A percentile compares a stretch with the other conserved stretches of the same genome.
These are phyloP conservation scores for Frankliniella fusca DNA, from an alignment of 2,888 invertebrate genomes.

Conservation along the genomic window DNA sequence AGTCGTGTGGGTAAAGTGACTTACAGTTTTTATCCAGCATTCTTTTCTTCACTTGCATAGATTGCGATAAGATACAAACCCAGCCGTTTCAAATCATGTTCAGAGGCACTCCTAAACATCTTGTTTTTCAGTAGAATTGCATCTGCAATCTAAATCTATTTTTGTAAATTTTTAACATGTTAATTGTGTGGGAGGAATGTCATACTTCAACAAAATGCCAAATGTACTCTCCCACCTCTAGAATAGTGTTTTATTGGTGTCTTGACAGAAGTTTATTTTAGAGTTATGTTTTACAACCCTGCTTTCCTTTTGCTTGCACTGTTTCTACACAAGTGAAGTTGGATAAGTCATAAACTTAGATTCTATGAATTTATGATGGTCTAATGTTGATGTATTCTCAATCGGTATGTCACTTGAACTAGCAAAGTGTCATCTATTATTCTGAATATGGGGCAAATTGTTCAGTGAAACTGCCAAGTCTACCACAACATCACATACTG, in stretches of 20 bases:
- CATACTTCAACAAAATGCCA: background rate
- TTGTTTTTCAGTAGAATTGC: background rate
- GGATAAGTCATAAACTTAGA: background rate
- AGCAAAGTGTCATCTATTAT: background rate
- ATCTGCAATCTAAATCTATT: background rate
- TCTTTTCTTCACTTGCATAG: background rate
- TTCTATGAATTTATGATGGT: background rate
- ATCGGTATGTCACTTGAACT: background rate
- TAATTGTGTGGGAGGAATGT: background rate
- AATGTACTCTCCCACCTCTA: conserved; percentile 2
- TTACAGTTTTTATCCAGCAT: background rate
- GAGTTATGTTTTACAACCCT: background rate
- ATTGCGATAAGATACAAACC: background rate
- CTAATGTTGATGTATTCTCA: background rate
- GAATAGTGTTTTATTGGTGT: background rate
- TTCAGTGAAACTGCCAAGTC: background rate
- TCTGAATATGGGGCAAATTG: background rate
- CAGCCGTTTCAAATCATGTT: too few species aligned
- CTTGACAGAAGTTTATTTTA: background rate
- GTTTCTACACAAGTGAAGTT: background rate
- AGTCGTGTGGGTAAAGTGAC: background rate
- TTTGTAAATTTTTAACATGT: conserved; percentile 4
- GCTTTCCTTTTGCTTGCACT: background rate
- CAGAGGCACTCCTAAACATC: background rate
- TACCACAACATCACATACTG: background rate